Evolutionary conservation across 2,888 invertebrate genomes (phyloP).

Genomic region (Troglohyphantes excavatus): DNA sequence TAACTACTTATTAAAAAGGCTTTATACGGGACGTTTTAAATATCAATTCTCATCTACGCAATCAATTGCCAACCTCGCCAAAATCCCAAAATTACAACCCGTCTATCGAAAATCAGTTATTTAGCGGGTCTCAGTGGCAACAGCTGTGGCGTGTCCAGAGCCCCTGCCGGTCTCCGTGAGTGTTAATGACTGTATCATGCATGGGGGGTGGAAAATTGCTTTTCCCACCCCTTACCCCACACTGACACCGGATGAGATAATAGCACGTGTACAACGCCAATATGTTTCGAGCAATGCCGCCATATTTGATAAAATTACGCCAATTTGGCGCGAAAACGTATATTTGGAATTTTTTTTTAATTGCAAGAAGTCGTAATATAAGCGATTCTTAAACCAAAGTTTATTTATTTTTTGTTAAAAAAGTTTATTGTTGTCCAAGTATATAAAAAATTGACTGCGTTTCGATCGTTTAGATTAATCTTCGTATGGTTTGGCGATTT

Average conservation of each 20-base stretch:
- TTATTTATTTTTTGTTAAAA: too few species aligned
- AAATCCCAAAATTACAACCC: conserved; percentile 37
- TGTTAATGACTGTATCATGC: conserved; percentile 77
- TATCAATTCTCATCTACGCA: not conserved
- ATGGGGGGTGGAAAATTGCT: conserved; percentile 1
- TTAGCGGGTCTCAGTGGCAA: conserved; percentile 70
- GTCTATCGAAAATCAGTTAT: conserved; percentile 52
- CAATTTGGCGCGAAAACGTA: too few species aligned
- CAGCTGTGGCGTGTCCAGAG: conserved; percentile 71
- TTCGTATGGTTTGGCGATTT: too few species aligned
- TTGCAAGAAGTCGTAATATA: too few species aligned
- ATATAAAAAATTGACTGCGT: too few species aligned
- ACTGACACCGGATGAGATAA: conserved; percentile 56
- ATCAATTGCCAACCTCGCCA: conserved; percentile 19
- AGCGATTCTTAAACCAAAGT: too few species aligned
- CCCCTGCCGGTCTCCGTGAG: conserved; percentile 59
- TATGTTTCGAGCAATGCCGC: not conserved
- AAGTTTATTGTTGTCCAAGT: too few species aligned
- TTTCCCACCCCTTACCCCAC: conserved; percentile 24
- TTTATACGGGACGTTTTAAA: too few species aligned
- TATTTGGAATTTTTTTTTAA: too few species aligned
- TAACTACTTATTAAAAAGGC: too few species aligned
- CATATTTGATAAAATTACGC: not conserved
- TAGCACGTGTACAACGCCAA: conserved; percentile 49
- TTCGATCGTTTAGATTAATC: too few species aligned